Conservation (phyloP, 2,113 vertebrate genomes). For the Lepus timidus region DNA sequence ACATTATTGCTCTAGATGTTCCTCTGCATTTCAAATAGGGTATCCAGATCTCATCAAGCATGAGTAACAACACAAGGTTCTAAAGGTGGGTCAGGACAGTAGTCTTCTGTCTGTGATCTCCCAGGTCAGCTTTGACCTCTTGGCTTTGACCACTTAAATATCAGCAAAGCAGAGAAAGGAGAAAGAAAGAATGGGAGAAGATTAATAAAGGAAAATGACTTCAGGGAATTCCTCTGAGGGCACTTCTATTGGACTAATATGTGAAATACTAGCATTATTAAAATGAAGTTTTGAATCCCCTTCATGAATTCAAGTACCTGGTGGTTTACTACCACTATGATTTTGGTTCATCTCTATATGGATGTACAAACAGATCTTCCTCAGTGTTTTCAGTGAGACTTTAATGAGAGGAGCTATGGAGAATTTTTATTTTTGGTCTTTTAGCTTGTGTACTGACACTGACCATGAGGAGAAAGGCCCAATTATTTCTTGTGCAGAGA, state of each 20-base stretch:
- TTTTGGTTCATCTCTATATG: neutral
- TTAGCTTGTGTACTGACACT: neutral
- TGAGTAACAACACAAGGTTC: neutral
- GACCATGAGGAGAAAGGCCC: neutral
- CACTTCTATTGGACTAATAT: neutral
- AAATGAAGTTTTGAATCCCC: neutral
- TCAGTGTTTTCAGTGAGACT: neutral
- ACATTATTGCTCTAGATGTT: neutral
- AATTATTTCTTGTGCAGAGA: neutral
- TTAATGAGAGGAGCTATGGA: neutral
- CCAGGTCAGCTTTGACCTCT: neutral
- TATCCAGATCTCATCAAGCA: neutral
- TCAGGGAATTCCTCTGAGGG: neutral
- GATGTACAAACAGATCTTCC: neutral
- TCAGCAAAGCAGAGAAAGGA: neutral
- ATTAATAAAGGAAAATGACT: neutral
- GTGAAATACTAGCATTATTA: neutral
- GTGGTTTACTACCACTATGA: neutral
- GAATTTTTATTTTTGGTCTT: neutral
- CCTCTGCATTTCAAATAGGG: neutral
- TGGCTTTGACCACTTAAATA: neutral
- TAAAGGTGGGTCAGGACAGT: neutral
- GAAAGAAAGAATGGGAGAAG: neutral
- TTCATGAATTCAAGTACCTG: neutral
- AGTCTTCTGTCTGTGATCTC: neutral